Evolutionary conservation across 2,113 vertebrate species (phyloP).

Genomic region (Oceanites oceanicus): DNA sequence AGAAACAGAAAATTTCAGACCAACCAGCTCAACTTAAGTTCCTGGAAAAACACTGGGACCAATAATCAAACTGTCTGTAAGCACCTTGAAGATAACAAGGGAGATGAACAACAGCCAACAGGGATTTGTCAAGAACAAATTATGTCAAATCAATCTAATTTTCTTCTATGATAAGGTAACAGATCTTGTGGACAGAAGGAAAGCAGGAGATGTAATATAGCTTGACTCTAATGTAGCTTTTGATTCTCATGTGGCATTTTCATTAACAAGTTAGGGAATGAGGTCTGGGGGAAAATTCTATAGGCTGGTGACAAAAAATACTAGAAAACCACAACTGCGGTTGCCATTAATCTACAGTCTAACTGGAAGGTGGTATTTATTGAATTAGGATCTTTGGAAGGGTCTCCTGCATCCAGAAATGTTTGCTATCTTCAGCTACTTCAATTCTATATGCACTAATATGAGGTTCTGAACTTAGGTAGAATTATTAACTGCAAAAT

Average conservation of each 20-base stretch:
- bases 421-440: not conserved
- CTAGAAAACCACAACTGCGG: not conserved
- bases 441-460: not conserved
- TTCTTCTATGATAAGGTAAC: not conserved
- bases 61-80: constrained; percentile 1
- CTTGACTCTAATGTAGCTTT: not conserved
- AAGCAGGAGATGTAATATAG: not conserved
- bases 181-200: not conserved
- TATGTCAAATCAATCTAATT: constrained; percentile 10
- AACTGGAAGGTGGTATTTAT: not conserved
- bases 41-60: constrained; percentile 1
- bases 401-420: not conserved
- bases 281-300: not conserved
- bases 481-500: not conserved
- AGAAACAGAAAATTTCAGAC: not conserved
- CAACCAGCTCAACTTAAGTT: not conserved
- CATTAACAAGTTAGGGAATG: not conserved
- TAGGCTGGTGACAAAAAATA: not conserved
- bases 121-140: constrained; percentile 13
- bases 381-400: not conserved
- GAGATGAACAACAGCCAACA: not conserved
- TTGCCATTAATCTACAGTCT: not conserved
- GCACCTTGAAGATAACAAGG: not conserved
- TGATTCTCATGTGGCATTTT: not conserved
- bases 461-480: not conserved